These are phyloP conservation scores for Tadarida brasiliensis DNA, from an alignment of 2,797 vertebrate species.

Conservation along the genomic window DNA sequence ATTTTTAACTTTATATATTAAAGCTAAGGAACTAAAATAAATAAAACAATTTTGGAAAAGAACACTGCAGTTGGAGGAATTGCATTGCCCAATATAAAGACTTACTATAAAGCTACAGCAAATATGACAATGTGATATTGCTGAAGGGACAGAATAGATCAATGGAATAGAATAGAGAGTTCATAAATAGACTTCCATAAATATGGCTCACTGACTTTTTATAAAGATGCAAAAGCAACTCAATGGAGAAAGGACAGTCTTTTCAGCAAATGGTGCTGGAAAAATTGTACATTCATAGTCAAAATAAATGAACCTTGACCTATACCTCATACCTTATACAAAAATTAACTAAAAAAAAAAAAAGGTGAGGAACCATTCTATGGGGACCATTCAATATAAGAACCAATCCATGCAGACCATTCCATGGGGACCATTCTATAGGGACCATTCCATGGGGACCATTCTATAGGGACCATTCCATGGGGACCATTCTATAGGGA, in stretches of 20 bases:
- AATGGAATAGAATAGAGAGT: neutral
- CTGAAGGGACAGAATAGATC: neutral
- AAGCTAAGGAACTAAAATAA: neutral
- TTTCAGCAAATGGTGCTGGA: neutral
- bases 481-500: neutral
- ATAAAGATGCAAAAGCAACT: neutral
- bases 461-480: neutral
- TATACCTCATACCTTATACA: neutral
- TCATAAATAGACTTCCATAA: neutral
- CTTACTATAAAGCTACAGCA: neutral
- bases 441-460: no score
- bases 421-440: no score
- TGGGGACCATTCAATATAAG: no score
- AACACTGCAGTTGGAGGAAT: neutral
- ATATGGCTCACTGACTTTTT: neutral
- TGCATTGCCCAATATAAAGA: neutral
- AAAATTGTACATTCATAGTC: neutral
- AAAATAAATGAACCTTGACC: neutral
- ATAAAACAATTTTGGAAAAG: neutral
- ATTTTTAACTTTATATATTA: neutral
- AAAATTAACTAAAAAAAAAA: neutral
- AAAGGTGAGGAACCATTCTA: no score
- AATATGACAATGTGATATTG: neutral
- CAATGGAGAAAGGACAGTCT: neutral
- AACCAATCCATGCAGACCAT: neutral